Percentiles rank a stretch among this genome's conserved stretches.
phyloP scores from a whole-genome alignment of 1,140 invertebrate genomes.

The Drosophila pachea region DNA sequence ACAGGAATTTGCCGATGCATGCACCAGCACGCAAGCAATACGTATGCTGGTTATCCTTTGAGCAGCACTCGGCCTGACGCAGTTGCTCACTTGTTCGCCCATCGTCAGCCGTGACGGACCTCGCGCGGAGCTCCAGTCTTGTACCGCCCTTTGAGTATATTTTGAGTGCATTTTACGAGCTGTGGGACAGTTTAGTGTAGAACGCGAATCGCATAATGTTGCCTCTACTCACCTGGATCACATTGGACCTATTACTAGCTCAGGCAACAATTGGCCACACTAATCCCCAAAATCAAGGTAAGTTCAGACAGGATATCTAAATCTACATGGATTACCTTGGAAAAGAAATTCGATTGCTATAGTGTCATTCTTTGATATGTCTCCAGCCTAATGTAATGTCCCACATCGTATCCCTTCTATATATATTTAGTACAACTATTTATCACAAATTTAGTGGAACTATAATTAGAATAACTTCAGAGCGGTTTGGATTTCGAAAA shows the following conservation, averaged over 20 bases:
- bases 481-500: too few species aligned
- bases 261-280: constrained; percentile 1
- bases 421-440: too few species aligned
- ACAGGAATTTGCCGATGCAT: constrained; percentile 29
- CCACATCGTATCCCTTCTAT: too few species aligned
- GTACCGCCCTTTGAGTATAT: background rate
- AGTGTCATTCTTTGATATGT: too few species aligned
- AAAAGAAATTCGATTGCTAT: too few species aligned
- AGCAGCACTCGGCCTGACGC: constrained; percentile 27
- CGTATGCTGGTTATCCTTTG: constrained; percentile 40
- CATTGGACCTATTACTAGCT: background rate
- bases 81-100: constrained; percentile 47
- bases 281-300: constrained; percentile 35
- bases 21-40: constrained; percentile 46
- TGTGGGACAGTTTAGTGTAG: background rate
- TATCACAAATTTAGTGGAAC: too few species aligned
- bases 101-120: constrained; percentile 34
- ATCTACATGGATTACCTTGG: too few species aligned
- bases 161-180: background rate
- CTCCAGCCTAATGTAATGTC: too few species aligned
- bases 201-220: constrained; percentile 24
- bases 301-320: background rate
- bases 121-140: background rate
- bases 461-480: too few species aligned
- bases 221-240: constrained; percentile 6